A percentile compares a stretch with the other conserved stretches of the same genome.
Evolutionary conservation across 1,140 invertebrate genomes (phyloP).

Genomic region (Drosophila pandora): DNA sequence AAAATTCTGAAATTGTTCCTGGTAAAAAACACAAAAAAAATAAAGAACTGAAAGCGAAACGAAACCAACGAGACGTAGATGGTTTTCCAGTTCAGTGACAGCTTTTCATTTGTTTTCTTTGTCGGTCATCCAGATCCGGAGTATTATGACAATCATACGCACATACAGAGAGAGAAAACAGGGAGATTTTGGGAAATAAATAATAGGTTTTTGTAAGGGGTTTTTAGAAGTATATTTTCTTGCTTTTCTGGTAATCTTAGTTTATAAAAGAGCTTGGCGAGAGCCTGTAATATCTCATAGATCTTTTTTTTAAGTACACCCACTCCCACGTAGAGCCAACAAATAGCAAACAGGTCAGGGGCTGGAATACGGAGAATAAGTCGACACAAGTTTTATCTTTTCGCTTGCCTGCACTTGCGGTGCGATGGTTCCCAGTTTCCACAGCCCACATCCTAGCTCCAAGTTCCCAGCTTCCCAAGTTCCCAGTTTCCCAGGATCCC

Average conservation of each 20-base stretch:
- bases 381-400: conserved; percentile 64
- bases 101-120: conserved; percentile 48
- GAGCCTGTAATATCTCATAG: neutral
- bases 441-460: neutral
- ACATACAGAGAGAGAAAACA: conserved; percentile 1
- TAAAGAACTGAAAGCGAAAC: neutral
- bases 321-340: conserved; percentile 4
- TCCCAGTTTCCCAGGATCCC: neutral
- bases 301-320: neutral
- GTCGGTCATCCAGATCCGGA: conserved; percentile 12
- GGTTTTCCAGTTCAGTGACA: conserved; percentile 63
- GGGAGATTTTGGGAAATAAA: neutral
- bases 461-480: neutral
- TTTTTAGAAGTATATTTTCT: neutral
- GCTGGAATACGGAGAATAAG: conserved; percentile 23
- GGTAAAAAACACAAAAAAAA: neutral
- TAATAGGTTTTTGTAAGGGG: neutral
- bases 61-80: conserved; percentile 28
- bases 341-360: conserved; percentile 26
- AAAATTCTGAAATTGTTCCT: conserved; percentile 50
- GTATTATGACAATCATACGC: conserved; percentile 48
- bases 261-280: neutral
- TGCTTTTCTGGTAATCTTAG: neutral
- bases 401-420: conserved; percentile 58
- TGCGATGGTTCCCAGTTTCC: conserved; percentile 5